Conservation (phyloP, 2,888 invertebrate genomes). For the Pogonocherus hispidulus region DNA sequence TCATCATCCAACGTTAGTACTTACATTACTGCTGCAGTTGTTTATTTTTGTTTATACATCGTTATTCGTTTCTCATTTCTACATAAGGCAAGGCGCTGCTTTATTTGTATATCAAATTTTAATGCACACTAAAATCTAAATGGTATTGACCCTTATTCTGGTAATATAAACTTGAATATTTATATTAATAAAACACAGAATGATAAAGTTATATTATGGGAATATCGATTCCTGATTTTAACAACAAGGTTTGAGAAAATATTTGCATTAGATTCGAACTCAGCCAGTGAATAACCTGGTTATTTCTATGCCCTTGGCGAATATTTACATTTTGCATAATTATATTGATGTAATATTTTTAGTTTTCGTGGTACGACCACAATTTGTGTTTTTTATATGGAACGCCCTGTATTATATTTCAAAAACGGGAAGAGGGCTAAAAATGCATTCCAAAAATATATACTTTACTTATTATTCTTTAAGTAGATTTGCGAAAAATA, state of each 20-base stretch:
- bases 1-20: background rate
- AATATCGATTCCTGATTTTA: too few relatives aligned
- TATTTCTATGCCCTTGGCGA: background rate
- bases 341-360: too few relatives aligned
- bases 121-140: background rate
- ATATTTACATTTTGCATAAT: background rate
- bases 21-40: background rate
- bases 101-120: background rate
- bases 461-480: too few relatives aligned
- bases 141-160: background rate
- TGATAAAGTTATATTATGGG: too few relatives aligned
- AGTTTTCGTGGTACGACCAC: too few relatives aligned
- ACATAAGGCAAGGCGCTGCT: background rate
- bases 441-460: too few relatives aligned
- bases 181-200: too few relatives aligned
- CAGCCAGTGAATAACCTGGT: background rate
- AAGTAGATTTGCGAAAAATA: too few relatives aligned
- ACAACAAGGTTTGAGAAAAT: background rate
- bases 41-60: background rate
- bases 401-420: too few relatives aligned
- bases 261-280: background rate
- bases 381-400: too few relatives aligned
- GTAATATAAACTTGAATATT: too few relatives aligned
- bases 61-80: background rate
- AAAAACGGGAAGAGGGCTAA: too few relatives aligned